Percentiles rank a stretch among this genome's conserved stretches.
Conservation (phyloP, 2,113 vertebrate species). For the Chamaetylas fuelleborni region DNA sequence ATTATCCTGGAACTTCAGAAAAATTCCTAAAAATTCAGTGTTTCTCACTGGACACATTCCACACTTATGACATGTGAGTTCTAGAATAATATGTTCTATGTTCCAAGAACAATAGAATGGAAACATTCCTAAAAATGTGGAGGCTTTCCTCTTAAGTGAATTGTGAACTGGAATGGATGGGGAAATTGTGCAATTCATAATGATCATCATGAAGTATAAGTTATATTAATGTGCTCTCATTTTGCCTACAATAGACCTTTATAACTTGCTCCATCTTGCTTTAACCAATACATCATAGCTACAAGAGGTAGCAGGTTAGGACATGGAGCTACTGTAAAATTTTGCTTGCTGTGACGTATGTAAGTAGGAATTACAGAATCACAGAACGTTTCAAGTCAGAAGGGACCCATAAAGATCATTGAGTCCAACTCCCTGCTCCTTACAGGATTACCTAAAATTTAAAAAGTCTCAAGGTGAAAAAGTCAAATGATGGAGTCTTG, state of each 20-base stretch:
- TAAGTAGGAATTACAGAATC: not conserved
- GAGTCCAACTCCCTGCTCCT: not conserved
- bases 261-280: not conserved
- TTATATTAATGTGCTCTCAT: not conserved
- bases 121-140: not conserved
- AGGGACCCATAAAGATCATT: not conserved
- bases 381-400: not conserved
- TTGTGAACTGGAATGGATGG: not conserved
- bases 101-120: slow-evolving; percentile 30
- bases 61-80: not conserved
- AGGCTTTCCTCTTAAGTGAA: not conserved
- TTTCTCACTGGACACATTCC: slow-evolving; percentile 9
- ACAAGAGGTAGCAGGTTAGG: not conserved
- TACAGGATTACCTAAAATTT: not conserved
- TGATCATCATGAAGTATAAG: not conserved
- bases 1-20: not conserved
- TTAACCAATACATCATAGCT: not conserved
- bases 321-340: not conserved
- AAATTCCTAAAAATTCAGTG: not conserved
- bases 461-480: not conserved
- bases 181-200: slow-evolving; percentile 8
- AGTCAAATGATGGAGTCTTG: not conserved
- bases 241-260: not conserved
- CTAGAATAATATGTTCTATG: not conserved
- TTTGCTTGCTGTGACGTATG: not conserved